Base-by-base conservation (phyloP, 2,113 vertebrate genomes). In the Lasiurus cinereus region DNA sequence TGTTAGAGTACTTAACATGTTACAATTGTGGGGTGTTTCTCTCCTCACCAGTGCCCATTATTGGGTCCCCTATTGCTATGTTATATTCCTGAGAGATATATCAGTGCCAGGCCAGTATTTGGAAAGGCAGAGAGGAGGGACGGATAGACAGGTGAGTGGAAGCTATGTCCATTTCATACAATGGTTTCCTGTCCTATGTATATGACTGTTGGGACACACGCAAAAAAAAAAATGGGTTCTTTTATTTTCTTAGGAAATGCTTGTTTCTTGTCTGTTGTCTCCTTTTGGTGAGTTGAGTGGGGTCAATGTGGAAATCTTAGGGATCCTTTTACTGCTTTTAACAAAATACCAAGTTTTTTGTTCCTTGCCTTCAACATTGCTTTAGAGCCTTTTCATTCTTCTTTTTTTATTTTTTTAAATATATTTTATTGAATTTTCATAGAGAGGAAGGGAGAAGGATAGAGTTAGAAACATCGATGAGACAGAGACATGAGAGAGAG, bases 231-330 rank as follows among this genome's bases (percentile, higher is more conserved):
- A 73, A 31, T 19, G 39, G 3, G 46, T 86, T 56, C 8, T 64
- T 77, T 83, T 46, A 31, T 93, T 93, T 93, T 27, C 33, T 94
- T 93, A 67, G 11, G 62, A 56, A 94, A 79, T 69, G 6, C 5
- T 90, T 78, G 13, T 66, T 27, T 50, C 24, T 0, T 72, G 13
- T 76, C 48, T 36, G 1, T 82, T 89, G 73, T 62, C 31, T 94
- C 8, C 74, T n/a, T 11, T 50, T 82, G 5, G 27, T 70, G 43
- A 92, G 31, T 19, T 52, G 62, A 76, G 52, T 24, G 5, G 27
- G 48, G 36, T 22, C 22, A 74, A 15, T 11, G 48, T 27, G n/a
- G 54, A 94, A 73, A 50, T 4, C 36, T 56, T 29, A 52, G 29
- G n/a, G 15, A 79, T 33, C 24, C 43, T 18, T 82, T 59, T 59